These are phyloP conservation scores for Drosophila malerkotliana DNA, from an alignment of 1,140 invertebrate genomes.

Conservation along the genomic window DNA sequence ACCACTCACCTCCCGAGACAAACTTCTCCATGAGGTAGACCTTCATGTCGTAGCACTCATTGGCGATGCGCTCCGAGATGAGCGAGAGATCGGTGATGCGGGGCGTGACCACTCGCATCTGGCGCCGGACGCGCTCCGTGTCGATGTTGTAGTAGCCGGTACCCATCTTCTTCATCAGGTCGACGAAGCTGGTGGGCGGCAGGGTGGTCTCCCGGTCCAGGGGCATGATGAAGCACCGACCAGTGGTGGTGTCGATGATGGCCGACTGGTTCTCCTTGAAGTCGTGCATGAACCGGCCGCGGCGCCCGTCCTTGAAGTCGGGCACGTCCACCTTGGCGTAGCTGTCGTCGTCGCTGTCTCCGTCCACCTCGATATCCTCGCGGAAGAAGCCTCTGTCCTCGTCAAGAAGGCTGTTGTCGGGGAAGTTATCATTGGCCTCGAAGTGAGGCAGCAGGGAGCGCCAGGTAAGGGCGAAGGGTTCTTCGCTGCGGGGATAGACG, in stretches of 20 bases:
- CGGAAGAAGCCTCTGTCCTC: conserved; percentile 86
- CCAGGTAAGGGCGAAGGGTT: conserved; percentile 69
- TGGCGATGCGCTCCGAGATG: conserved; percentile 89
- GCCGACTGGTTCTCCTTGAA: conserved; percentile 91
- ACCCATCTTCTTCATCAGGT: conserved; percentile 92
- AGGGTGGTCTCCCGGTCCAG: conserved; percentile 91
- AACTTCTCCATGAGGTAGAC: conserved; percentile 90
- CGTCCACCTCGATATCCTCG: conserved; percentile 91
- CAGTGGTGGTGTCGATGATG: conserved; percentile 91
- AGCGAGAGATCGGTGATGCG: conserved; percentile 87
- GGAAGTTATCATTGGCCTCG: conserved; percentile 3
- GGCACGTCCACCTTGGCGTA: conserved; percentile 93
- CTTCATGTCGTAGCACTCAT: conserved; percentile 89
- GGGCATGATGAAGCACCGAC: conserved; percentile 94
- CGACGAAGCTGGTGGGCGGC: conserved; percentile 90
- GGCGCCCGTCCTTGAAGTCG: conserved; percentile 90
- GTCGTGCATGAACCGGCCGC: conserved; percentile 94
- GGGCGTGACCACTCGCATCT: conserved; percentile 91
- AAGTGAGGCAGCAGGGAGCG: conserved; percentile 67
- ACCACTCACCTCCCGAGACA: conserved; percentile 85
- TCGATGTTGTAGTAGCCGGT: conserved; percentile 93
- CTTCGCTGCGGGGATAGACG: conserved; percentile 70
- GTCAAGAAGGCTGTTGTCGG: conserved; percentile 24
- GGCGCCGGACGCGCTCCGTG: conserved; percentile 90
- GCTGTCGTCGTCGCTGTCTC: conserved; percentile 86